Conservation (phyloP, 2,888 invertebrate genomes). For the Taenaris catops region DNA sequence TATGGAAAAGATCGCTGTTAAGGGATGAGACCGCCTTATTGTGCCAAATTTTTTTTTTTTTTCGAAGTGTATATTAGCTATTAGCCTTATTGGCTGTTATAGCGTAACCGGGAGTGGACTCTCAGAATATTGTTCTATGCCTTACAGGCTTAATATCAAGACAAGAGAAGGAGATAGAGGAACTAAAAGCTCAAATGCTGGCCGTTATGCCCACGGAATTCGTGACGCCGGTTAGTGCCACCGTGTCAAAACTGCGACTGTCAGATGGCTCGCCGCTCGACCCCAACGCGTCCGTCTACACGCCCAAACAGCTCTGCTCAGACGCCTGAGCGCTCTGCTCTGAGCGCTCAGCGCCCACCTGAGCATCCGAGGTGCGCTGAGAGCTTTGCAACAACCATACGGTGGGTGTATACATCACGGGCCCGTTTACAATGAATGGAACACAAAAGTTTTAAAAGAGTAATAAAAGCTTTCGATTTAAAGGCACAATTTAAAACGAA, state of each 20-base stretch:
- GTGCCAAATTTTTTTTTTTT: too few species aligned
- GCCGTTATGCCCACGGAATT: conserved; percentile 92
- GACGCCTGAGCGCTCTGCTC: conserved; percentile 42
- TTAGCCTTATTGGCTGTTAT: too few species aligned
- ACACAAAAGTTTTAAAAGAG: too few species aligned
- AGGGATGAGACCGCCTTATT: too few species aligned
- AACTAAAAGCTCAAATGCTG: conserved; percentile 95
- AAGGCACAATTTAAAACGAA: too few species aligned
- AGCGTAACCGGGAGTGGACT: background rate
- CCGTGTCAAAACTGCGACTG: conserved; percentile 48
- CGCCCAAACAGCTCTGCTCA: conserved; percentile 84
- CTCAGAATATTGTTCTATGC: too few species aligned
- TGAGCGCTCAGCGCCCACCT: background rate
- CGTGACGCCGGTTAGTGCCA: conserved; percentile 32
- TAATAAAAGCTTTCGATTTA: too few species aligned
- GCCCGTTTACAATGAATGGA: too few species aligned
- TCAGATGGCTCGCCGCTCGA: conserved; percentile 81
- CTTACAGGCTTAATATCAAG: conserved; percentile 86
- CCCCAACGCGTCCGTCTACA: conserved; percentile 95
- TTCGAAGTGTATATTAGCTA: too few species aligned
- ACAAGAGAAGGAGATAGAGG: conserved; percentile 95
- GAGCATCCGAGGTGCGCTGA: background rate
- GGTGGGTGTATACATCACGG: too few species aligned
- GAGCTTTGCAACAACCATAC: too few species aligned
- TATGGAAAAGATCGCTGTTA: too few species aligned